Percentiles rank a stretch among this genome's conserved stretches.
Evolutionary conservation across 2,797 vertebrate genomes (phyloP).

Genomic region (Sciurus vulgaris): DNA sequence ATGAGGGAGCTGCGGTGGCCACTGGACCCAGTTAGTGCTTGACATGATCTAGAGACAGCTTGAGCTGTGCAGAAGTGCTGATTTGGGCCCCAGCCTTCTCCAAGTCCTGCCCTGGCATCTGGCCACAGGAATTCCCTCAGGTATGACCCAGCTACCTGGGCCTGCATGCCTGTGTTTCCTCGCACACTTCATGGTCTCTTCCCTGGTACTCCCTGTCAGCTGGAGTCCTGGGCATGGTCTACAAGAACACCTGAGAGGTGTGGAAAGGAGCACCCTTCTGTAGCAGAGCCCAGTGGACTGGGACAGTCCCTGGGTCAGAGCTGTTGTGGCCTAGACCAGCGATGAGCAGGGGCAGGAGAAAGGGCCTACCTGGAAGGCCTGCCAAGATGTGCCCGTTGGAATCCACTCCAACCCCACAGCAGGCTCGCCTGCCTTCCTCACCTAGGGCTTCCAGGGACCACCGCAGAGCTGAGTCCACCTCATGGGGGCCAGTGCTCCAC

Average conservation of each 20-base stretch:
- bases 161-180: fast-evolving
- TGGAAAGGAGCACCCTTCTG: too few species aligned
- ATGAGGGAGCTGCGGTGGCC: neutral
- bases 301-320: too few species aligned
- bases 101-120: neutral
- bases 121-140: neutral
- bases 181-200: neutral
- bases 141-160: neutral
- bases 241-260: neutral
- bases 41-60: neutral
- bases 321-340: too few species aligned
- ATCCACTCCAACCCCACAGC: neutral
- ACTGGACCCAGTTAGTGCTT: neutral
- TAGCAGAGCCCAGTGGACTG: neutral
- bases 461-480: too few species aligned
- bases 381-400: neutral
- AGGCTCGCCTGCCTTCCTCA: too few species aligned
- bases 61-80: too few species aligned
- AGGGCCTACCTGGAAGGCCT: too few species aligned
- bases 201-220: too few species aligned
- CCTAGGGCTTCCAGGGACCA: too few species aligned
- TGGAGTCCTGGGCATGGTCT: neutral
- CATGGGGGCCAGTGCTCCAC: too few species aligned
- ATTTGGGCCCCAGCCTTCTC: neutral
- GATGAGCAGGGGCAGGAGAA: neutral